phyloP scores from a whole-genome alignment of 2,888 invertebrate species.

The Patella pellucida region DNA sequence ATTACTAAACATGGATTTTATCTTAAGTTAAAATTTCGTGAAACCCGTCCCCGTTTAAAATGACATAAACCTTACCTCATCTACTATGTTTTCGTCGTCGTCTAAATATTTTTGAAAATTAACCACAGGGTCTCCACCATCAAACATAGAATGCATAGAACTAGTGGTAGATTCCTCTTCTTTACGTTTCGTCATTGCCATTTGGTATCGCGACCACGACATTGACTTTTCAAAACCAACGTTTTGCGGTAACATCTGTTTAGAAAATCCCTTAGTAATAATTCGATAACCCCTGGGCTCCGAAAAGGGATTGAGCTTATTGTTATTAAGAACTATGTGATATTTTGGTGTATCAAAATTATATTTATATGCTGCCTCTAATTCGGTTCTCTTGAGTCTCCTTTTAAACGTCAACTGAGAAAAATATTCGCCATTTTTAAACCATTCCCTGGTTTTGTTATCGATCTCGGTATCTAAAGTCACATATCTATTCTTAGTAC shows the following conservation, averaged over 20 bases:
- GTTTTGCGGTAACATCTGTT: constrained; percentile 42
- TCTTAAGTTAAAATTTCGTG: too few relatives aligned
- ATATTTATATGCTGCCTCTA: constrained; percentile 48
- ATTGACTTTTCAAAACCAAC: constrained; percentile 40
- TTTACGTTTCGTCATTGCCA: constrained; percentile 47
- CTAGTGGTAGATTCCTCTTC: constrained; percentile 49
- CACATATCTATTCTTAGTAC: constrained; percentile 47
- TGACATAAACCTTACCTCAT: constrained; percentile 41
- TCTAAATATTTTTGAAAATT: constrained; percentile 44
- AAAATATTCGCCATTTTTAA: constrained; percentile 16
- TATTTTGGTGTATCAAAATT: constrained; percentile 58
- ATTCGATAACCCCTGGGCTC: constrained; percentile 47
- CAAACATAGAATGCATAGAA: constrained; percentile 50
- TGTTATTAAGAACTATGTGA: constrained; percentile 44
- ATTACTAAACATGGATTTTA: too few relatives aligned
- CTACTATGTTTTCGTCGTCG: constrained; percentile 51
- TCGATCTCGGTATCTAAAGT: constrained; percentile 45
- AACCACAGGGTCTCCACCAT: constrained; percentile 45
- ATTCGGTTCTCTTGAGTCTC: constrained; percentile 42
- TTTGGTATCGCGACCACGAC: constrained; percentile 53
- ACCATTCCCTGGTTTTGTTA: constrained; percentile 36
- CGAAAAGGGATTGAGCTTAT: constrained; percentile 37
- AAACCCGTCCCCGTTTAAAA: not conserved
- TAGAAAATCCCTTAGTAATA: constrained; percentile 36
- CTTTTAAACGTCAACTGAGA: constrained; percentile 42